Base-by-base conservation (phyloP, 2,888 invertebrate genomes). In the Nomada hirtipes region DNA sequence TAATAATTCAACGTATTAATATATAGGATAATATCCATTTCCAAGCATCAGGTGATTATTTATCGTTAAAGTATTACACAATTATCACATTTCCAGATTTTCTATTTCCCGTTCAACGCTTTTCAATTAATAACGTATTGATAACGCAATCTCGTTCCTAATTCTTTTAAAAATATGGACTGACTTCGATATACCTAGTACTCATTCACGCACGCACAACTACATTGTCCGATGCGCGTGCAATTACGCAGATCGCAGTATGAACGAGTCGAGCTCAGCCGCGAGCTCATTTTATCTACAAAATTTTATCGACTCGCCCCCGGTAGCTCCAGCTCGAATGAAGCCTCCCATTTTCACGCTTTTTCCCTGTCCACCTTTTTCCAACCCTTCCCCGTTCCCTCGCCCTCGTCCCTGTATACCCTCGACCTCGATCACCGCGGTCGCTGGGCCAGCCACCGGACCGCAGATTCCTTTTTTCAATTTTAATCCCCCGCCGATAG, bases 401-500 rank as follows among this genome's bases (percentile, higher is more conserved):
- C 44, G n/a, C 15, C 15, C 20, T 53, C 50, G 18, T 59, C 23
- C 1, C 44, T 63, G 44, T 23, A 15, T 36, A 63, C 36, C 63
- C 60, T 57, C 36, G 23, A 47, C 57, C 57, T 71, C 77, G 83
- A 83, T 77, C 77, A 59, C 47, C 70, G 53, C 18, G 74, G 61
- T 26, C 63, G 44, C 59, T 53, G 29, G 63, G 55, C 57, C 68
- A 20, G 44, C 65, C 70, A n/a, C 55, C 26, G 52, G 63, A 71
- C 82, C 81, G 82, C 81, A 82, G 71, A 72, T 68, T 81, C 71
- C 67, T 64, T 80, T 82, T 82, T 82, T 76, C 82, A 82, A 81
- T 82, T 82, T 82, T 82, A 71, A 82, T 72, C 53, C 71, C 23
- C 59, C 42, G 42, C 80, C 71, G 29, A 72, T 80, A 68, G 55